phyloP scores from a whole-genome alignment of 2,797 vertebrate species.

The Lithobates sylvaticus region DNA sequence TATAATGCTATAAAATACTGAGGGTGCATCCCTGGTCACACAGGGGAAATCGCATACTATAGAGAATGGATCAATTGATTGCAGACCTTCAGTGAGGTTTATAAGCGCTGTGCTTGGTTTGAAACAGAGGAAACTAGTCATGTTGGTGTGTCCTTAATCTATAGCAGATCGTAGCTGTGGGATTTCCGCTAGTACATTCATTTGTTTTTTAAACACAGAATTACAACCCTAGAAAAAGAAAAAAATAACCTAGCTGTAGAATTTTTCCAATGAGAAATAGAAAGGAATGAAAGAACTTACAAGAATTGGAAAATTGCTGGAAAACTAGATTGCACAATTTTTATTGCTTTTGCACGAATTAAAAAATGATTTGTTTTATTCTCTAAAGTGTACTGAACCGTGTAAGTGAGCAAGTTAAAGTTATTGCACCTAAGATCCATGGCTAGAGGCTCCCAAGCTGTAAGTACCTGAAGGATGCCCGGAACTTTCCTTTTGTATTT shows the following conservation, averaged over 20 bases:
- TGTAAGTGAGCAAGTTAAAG: too few species aligned
- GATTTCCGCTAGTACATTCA: neutral
- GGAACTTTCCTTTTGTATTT: too few species aligned
- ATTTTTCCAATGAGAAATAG: too few species aligned
- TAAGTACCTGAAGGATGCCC: too few species aligned
- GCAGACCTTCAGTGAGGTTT: neutral
- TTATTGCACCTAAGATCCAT: too few species aligned
- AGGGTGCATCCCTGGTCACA: neutral
- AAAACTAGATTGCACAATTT: too few species aligned
- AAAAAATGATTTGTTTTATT: too few species aligned
- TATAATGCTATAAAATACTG: conserved; percentile 1
- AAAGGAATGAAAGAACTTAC: too few species aligned
- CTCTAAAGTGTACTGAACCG: too few species aligned
- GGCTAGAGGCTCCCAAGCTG: too few species aligned
- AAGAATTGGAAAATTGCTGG: too few species aligned
- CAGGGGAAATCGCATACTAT: neutral
- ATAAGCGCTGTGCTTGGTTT: neutral
- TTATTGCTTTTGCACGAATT: too few species aligned
- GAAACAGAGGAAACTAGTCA: neutral
- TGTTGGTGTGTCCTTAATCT: neutral
- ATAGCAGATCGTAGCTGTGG: neutral
- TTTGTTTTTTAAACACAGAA: neutral
- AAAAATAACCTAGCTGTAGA: neutral
- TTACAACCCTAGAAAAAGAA: neutral
- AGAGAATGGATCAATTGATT: conserved; percentile 2